Conservation (phyloP, 2,888 invertebrate species). For the Shargacucullia verbasci region DNA sequence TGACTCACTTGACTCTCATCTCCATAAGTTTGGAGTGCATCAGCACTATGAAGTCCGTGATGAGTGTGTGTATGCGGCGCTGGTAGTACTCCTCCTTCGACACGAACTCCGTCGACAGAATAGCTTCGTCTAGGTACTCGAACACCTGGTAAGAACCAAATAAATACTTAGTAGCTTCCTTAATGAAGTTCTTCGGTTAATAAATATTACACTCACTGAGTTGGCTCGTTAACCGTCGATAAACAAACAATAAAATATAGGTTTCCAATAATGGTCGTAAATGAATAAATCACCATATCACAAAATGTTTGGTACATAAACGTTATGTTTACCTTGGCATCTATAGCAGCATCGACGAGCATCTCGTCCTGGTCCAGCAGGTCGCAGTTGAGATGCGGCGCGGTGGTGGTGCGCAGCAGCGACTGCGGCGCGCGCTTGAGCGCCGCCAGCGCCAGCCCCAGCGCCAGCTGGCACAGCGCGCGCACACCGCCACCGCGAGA, state of each 20-base stretch:
- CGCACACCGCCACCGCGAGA: slow-evolving; percentile 63
- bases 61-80: slow-evolving; percentile 94
- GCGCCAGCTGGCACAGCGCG: slow-evolving; percentile 77
- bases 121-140: slow-evolving; percentile 92
- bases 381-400: slow-evolving; percentile 65
- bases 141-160: slow-evolving; percentile 90
- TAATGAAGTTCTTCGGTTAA: too few relatives aligned
- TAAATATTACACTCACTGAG: too few relatives aligned
- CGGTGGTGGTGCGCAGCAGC: slow-evolving; percentile 66
- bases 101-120: slow-evolving; percentile 92
- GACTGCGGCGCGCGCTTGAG: slow-evolving; percentile 82
- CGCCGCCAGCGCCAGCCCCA: slow-evolving; percentile 79
- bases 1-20: slow-evolving; percentile 86
- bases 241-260: too few relatives aligned
- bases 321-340: slow-evolving; percentile 85
- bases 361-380: slow-evolving; percentile 93
- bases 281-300: too few relatives aligned
- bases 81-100: slow-evolving; percentile 94
- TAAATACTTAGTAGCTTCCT: too few relatives aligned
- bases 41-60: slow-evolving; percentile 97
- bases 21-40: slow-evolving; percentile 95
- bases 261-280: too few relatives aligned
- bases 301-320: too few relatives aligned
- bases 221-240: too few relatives aligned
- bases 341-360: slow-evolving; percentile 94